Base-by-base conservation (phyloP, 2,888 invertebrate genomes). In the Drosophila birchii region DNA sequence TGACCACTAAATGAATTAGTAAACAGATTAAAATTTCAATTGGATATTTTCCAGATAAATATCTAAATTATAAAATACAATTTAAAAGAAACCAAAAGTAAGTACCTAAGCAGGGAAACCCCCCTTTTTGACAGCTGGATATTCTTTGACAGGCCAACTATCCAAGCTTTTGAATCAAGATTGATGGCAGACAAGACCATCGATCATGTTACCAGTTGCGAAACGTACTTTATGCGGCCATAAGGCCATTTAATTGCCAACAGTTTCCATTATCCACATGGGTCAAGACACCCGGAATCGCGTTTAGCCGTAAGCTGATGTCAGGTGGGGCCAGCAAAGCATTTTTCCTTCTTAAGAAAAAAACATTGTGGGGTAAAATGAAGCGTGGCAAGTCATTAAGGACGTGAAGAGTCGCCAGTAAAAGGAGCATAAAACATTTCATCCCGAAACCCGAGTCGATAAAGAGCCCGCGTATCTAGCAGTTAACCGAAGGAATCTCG, bases 401-500 rank as follows among this genome's bases (percentile, higher is more conserved):
- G 45, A 36, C 34, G 59, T 38, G 66, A 44, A 66, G 63, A 77
- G 59, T 73, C 57, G 70, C 58, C 78, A 59, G 70, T 86, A 78
- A 86, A 84, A 80, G 59, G 54, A 58, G 62, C 64, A 76, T 84
- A 79, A 81, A 81, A 78, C 84, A 84, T 81, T 81, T 78, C 58
- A 55, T 64, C 76, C 47, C 66, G 36, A 57, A 71, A 68, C 57
- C 57, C 56, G 71, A 69, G 72, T 62, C 76, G 81, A 81, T 84
- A 85, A 82, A 74, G 71, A 82, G 78, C 62, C 59, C 41, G 51
- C 58, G 67, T 44, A 58, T 73, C 72, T 73, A 66, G 66, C 66
- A 66, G 80, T 86, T 84, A 85, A 78, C 71, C 69, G 39, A 57
- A 70, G 78, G 76, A 81, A 83, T 86, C 85, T 86, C 88, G 62